phyloP scores from a whole-genome alignment of 2,888 invertebrate species.

The Stramonita haemastoma region DNA sequence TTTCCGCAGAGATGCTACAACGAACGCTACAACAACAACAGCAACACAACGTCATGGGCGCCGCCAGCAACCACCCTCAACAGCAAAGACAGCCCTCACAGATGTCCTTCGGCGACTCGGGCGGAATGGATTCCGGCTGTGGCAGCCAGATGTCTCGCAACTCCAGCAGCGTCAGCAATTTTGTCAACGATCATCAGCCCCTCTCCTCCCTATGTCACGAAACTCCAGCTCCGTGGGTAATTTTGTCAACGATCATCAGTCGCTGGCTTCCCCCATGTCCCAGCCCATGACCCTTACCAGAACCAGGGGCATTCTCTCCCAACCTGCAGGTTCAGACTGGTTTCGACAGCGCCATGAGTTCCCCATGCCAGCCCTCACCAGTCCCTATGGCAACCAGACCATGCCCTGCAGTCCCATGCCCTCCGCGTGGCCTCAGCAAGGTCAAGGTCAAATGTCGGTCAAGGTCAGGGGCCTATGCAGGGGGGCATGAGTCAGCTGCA shows the following conservation, averaged over 20 bases:
- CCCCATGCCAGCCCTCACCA: slow-evolving; percentile 26
- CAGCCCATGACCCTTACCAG: slow-evolving; percentile 36
- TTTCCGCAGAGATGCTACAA: slow-evolving; percentile 29
- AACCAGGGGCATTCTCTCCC: slow-evolving; percentile 39
- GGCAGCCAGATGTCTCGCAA: slow-evolving; percentile 50
- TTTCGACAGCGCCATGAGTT: slow-evolving; percentile 44
- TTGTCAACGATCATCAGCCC: no score
- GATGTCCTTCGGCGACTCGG: slow-evolving; percentile 30
- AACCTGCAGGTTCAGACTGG: slow-evolving; percentile 51
- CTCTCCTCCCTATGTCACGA: no score
- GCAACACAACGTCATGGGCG: neutral
- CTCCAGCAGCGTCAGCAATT: slow-evolving; percentile 73
- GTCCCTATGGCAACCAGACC: slow-evolving; percentile 35
- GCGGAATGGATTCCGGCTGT: slow-evolving; percentile 30
- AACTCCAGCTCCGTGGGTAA: neutral
- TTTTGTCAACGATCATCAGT: neutral
- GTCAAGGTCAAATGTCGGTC: neutral
- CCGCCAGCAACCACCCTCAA: slow-evolving; percentile 2
- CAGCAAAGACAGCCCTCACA: slow-evolving; percentile 27
- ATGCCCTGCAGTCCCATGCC: slow-evolving; percentile 22
- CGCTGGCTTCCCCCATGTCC: slow-evolving; percentile 6
- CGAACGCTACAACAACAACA: slow-evolving; percentile 35
- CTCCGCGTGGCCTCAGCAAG: slow-evolving; percentile 24
- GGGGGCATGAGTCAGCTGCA: slow-evolving; percentile 2
- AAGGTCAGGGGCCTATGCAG: slow-evolving; percentile 13